Evolutionary conservation across 2,888 invertebrate genomes (phyloP).

Genomic region (Drosophila mimetica): DNA sequence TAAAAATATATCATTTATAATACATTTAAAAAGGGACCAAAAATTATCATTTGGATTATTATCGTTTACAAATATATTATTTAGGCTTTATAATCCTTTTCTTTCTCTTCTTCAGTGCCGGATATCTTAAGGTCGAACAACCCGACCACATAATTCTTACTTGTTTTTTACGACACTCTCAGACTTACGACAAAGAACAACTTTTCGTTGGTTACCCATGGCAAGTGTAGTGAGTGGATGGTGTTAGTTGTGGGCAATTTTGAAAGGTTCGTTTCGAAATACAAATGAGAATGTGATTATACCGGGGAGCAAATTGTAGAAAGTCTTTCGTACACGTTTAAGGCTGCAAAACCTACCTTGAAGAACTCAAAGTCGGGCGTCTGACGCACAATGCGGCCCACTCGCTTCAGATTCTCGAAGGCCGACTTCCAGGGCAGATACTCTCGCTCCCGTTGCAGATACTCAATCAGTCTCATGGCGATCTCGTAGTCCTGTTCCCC

Average conservation of each 20-base stretch:
- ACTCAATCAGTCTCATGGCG: constrained; percentile 86
- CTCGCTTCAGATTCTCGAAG: constrained; percentile 86
- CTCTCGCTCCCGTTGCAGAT: constrained; percentile 84
- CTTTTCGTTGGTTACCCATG: constrained; percentile 41
- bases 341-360: constrained; percentile 84
- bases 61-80: too few species aligned
- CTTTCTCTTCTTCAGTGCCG: constrained; percentile 1
- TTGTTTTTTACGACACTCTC: constrained; percentile 8
- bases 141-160: constrained; percentile 4
- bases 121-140: background rate
- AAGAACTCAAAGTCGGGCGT: constrained; percentile 87
- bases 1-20: too few species aligned
- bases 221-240: constrained; percentile 21
- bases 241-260: constrained; percentile 33
- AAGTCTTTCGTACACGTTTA: background rate
- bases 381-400: constrained; percentile 87
- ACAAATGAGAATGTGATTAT: constrained; percentile 59
- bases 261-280: constrained; percentile 44
- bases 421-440: constrained; percentile 86
- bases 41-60: too few species aligned
- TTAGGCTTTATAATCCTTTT: too few species aligned
- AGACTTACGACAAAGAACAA: constrained; percentile 69
- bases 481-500: constrained; percentile 88
- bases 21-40: too few species aligned
- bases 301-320: background rate